Percentiles rank a stretch among this genome's conserved stretches.
Conservation (phyloP, 2,888 invertebrate species). For the Drosophila dives region DNA sequence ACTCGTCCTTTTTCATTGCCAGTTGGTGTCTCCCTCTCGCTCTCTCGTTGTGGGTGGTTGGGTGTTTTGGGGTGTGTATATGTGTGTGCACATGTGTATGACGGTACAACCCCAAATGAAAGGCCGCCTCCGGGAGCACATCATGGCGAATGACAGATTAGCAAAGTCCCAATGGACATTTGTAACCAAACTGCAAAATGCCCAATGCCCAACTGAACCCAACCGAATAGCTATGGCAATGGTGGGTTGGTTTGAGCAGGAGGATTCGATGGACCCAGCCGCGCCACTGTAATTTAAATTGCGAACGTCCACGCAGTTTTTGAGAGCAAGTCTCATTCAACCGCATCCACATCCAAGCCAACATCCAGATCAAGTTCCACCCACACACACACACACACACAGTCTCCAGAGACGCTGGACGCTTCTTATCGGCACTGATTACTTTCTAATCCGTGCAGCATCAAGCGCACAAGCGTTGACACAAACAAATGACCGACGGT, state of each 20-base stretch:
- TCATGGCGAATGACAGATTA: constrained; percentile 83
- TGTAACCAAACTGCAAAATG: constrained; percentile 76
- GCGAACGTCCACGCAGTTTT: constrained; percentile 62
- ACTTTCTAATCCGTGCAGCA: constrained; percentile 80
- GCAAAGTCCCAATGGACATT: constrained; percentile 81
- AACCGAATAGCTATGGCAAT: constrained; percentile 11
- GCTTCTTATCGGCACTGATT: constrained; percentile 79
- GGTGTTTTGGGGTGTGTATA: constrained; percentile 18
- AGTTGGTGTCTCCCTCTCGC: constrained; percentile 52
- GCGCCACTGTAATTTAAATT: constrained; percentile 71
- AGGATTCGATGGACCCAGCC: constrained; percentile 26
- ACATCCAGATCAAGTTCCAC: constrained; percentile 2
- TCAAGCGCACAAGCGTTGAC: constrained; percentile 74
- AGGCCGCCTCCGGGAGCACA: constrained; percentile 77
- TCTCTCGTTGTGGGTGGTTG: constrained; percentile 22
- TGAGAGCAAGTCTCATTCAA: constrained; percentile 38
- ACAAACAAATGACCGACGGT: constrained; percentile 75
- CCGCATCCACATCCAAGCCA: constrained; percentile 23
- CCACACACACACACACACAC: constrained; percentile 11
- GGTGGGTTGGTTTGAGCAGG: constrained; percentile 4
- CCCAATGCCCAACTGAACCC: constrained; percentile 30
- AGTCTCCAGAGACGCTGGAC: constrained; percentile 61
- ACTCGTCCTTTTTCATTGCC: constrained; percentile 78
- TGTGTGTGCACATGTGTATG: constrained; percentile 55
- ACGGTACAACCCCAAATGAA: constrained; percentile 58